A percentile compares a stretch with the other conserved stretches of the same genome.
Evolutionary conservation across 2,797 vertebrate genomes (phyloP).

Genomic region (Falco rusticolus): DNA sequence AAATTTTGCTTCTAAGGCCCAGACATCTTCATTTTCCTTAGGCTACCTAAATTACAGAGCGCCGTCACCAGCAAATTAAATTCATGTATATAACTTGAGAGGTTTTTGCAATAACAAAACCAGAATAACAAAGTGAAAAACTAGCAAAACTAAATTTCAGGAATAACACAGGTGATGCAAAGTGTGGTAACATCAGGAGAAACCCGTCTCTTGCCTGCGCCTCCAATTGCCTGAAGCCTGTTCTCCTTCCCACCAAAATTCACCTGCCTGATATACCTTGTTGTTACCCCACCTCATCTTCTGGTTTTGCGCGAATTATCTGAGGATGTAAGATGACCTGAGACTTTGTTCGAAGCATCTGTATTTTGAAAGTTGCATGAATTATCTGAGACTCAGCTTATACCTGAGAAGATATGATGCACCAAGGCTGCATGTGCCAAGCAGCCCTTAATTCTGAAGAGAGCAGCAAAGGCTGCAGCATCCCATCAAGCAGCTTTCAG

Average conservation of each 20-base stretch:
- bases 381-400: not conserved
- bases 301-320: not conserved
- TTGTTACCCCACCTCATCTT: not conserved
- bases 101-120: not conserved
- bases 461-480: not conserved
- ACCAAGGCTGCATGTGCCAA: not conserved
- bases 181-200: not conserved
- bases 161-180: not conserved
- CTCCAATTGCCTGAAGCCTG: not conserved
- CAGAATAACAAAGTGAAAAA: accelerated
- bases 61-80: not conserved
- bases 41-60: not conserved
- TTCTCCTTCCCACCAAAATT: not conserved
- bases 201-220: not conserved
- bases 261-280: not conserved
- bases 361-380: not conserved
- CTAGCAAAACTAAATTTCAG: not conserved
- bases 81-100: not conserved
- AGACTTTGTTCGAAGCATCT: not conserved
- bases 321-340: not conserved
- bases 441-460: accelerated
- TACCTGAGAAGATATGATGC: accelerated
- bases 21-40: accelerated
- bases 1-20: not conserved
- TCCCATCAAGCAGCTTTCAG: accelerated